A percentile compares a stretch with the other conserved stretches of the same genome.
phyloP scores from a whole-genome alignment of 2,888 invertebrate species.

The Sarcophaga variegata region DNA sequence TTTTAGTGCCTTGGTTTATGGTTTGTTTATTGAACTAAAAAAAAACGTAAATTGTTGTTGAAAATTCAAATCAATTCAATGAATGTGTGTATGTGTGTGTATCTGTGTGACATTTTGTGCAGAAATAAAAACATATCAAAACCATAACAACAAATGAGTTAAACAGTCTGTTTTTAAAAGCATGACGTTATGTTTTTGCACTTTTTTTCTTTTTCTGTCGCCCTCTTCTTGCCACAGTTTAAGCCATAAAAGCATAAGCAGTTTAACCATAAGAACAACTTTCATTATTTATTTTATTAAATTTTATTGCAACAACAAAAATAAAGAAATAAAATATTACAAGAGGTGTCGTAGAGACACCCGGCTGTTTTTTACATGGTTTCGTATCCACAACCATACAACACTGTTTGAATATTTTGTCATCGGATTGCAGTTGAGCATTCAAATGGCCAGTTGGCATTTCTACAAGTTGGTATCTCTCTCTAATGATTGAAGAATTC shows the following conservation, averaged over 20 bases:
- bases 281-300: neutral
- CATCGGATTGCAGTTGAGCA: too few relatives aligned
- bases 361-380: too few relatives aligned
- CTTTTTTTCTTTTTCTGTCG: neutral
- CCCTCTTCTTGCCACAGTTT: neutral
- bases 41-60: neutral
- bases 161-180: constrained; percentile 63
- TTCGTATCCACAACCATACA: too few relatives aligned
- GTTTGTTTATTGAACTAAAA: neutral
- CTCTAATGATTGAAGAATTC: too few relatives aligned
- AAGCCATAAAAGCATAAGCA: neutral
- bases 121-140: constrained; percentile 24
- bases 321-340: too few relatives aligned
- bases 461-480: too few relatives aligned
- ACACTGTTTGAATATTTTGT: too few relatives aligned
- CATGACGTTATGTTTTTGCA: constrained; percentile 62
- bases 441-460: too few relatives aligned
- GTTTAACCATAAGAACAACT: neutral
- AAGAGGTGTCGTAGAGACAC: too few relatives aligned
- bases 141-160: constrained; percentile 51
- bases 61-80: neutral
- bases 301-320: neutral
- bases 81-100: neutral
- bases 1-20: neutral
- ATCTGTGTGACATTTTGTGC: neutral